Evolutionary conservation across 1,140 invertebrate genomes (phyloP), one percentile per base, ranked within the genome.

Genomic region (Bombus waltoni): DNA sequence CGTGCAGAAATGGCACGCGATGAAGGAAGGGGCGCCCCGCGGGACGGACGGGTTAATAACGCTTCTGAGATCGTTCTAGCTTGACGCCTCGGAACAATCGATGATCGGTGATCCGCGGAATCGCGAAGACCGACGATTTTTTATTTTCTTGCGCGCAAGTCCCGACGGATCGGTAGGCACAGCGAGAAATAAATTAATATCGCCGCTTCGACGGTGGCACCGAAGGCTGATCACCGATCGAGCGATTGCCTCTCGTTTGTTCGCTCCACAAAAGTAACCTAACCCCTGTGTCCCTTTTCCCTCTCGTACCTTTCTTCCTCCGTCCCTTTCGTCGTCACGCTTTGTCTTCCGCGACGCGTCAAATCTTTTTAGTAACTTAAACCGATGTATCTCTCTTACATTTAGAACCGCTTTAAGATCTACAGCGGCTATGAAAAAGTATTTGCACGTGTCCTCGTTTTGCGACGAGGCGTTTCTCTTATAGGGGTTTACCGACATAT

Each of bases 61-160:
- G 85, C 75, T 62, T 90, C 91, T 86, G 92, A 92, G 87, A 93
- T 93, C 90, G 91, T 92, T 94, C 88, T 90, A 85, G 85, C 81
- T 88, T 92, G 88, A 94, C 93, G 91, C 93, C 85, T 88, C 78
- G 74, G 87, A 85, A 94, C 91, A 94, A 92, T 91, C 90, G 85
- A 91, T 91, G 91, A 87, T 91, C 92, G 87, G 88, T 88, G 90
- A 92, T 91, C 90, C 87, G 90, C 85, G 85, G 87, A 90, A 92
- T 89, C 90, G 88, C 65, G 70, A 80, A 80, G 76, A 85, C 89
- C 66, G 70, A 66, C 79, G 42, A n/a, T 59, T 47, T 65, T n/a
- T 40, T 66, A n/a, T 74, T 44, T 18, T 13, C 28, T 83, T 44
- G 59, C 25, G 42, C 25, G 72, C 59, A 68, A 85, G 72, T 83